Evolutionary conservation across 2,113 vertebrate species (phyloP), one percentile per base, ranked within the genome.

Genomic region (Pseudorasbora parva): DNA sequence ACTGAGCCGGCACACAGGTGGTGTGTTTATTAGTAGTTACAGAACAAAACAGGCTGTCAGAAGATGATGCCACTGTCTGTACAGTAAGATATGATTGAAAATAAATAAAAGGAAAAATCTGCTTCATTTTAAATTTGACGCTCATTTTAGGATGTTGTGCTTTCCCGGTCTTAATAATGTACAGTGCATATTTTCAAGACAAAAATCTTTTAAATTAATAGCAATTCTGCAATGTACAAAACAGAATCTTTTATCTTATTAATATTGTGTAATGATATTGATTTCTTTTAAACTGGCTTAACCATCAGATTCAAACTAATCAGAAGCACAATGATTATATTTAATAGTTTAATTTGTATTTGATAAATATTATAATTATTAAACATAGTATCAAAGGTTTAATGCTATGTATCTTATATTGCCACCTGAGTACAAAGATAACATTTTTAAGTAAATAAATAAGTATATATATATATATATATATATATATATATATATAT

Each of bases 1-100:
- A 43, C 56, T 45, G 64, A 1, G 8, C 64, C 33, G 64, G 30
- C 64, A 37, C 30, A 68, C 64, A 1, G 17, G 64, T 68, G 17
- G 30, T 68, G 64, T 68, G 64, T 33, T 68, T 41, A 68, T 68
- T 68, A 68, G 64, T 41, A 33, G 64, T 37, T 68, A 21, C 4
- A 68, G 17, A 41, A 68, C 7, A 68, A 21, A 68, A 68, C 64
- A 41, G 9, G 33, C 62, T 19, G 17, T 10, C 17, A 37, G 64
- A 33, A 8, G 62, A 17, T 5, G 30, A 68, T 0, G 30, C 64
- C 64, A 11, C 64, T 41, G 11, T 68, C 8, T 10, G 30, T 66
- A 37, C 64, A 68, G 30, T 37, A 41, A 68, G 64, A 41, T 1
- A 62, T 47, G 0, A 47, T 37, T 6, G 12, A 47, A 45, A 37